phyloP scores from a whole-genome alignment of 2,888 invertebrate species.

The Venusia cambrica region DNA sequence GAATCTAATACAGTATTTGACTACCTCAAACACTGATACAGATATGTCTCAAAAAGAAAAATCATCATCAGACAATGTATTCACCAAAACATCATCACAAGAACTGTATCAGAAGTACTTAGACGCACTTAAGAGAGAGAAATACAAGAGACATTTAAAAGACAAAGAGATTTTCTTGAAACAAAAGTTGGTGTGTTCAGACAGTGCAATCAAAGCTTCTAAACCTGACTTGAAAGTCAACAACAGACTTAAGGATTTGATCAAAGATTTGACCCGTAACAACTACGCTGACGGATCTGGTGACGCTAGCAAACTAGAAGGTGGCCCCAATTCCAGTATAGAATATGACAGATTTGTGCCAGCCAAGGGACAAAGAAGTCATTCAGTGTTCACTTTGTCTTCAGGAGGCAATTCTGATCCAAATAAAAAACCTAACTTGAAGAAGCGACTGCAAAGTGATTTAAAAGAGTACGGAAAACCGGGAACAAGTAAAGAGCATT shows the following conservation, averaged over 20 bases:
- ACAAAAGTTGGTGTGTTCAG: constrained; percentile 61
- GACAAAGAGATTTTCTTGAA: constrained; percentile 68
- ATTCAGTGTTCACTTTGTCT: constrained; percentile 71
- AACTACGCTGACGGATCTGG: constrained; percentile 72
- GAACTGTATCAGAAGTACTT: constrained; percentile 66
- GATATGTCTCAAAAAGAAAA: constrained; percentile 59
- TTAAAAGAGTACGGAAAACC: constrained; percentile 40
- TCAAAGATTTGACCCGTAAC: constrained; percentile 69
- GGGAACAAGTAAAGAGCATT: constrained; percentile 46
- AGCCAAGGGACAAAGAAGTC: constrained; percentile 55
- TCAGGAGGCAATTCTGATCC: constrained; percentile 58
- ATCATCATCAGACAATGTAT: constrained; percentile 49
- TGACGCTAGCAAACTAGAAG: constrained; percentile 70
- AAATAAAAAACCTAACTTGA: constrained; percentile 45
- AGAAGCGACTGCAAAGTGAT: constrained; percentile 47
- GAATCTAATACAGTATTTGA: constrained; percentile 38
- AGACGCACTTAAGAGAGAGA: constrained; percentile 61
- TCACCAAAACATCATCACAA: constrained; percentile 62
- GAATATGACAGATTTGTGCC: constrained; percentile 37
- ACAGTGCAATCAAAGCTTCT: constrained; percentile 45
- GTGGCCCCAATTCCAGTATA: constrained; percentile 45
- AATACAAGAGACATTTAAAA: constrained; percentile 62
- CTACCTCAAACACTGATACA: constrained; percentile 55
- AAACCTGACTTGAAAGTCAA: constrained; percentile 42
- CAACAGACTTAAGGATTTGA: constrained; percentile 56